Evolutionary conservation across 2,113 vertebrate genomes (phyloP), one percentile per base, ranked within the genome.

Genomic region (Eurypyga helias): DNA sequence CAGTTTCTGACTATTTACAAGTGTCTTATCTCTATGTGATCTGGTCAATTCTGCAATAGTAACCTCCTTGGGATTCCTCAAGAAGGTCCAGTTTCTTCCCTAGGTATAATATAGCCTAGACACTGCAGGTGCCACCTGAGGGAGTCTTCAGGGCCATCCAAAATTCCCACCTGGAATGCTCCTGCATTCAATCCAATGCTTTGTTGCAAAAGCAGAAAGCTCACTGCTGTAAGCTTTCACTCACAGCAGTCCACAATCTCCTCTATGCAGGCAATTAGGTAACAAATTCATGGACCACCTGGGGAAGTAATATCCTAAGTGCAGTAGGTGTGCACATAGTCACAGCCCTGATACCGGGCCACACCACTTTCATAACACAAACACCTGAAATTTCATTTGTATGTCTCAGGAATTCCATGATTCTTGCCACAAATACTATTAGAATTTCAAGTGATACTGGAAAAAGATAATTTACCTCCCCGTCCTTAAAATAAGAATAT

Each of bases 331-430:
- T 69, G 45, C 28, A 41, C 4, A 23, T 1, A 73, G 26, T 5
- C 26, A 21, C 7, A 61, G 29, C 21, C 9, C 20, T 28, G 25
- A 61, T 46, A 51, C 10, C 18, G 33, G 78, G 23, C 8, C 61
- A 73, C 18, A 41, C 1, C 18, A 21, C 12, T 52, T 70, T 21
- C 78, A 66, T 31, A 38, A 52, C 10, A 45, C 0, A 0, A 38
- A 4, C 26, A 52, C 10, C 6, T 41, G 46, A 80, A 71, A 66
- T 80, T 36, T 66, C 18, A 52, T 17, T 45, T 52, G 62, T 33
- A 6, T n/a, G 6, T 38, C 34, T 71, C 19, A n/a, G 7, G 25
- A 26, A 64, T 41, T 64, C 25, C 3, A 46, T 16, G 3, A 1
- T 26, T 81, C 24, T 54, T 67, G 13, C 9, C 6, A 60, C 8